A percentile compares a stretch with the other conserved stretches of the same genome.
Conservation (phyloP, 2,888 invertebrate genomes). For the Kryphioiulus occultus region DNA sequence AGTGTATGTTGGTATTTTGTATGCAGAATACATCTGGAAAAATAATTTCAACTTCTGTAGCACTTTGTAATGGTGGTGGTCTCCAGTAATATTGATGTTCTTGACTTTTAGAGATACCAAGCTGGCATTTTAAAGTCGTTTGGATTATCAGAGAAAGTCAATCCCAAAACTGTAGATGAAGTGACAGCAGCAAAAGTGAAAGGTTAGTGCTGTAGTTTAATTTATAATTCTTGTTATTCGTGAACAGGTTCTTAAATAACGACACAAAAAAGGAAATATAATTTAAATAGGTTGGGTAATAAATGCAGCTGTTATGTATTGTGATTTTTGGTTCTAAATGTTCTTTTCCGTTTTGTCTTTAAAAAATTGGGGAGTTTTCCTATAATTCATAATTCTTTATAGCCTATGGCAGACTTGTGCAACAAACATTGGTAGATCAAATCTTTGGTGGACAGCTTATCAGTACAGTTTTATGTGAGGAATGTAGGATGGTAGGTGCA, state of each 20-base stretch:
- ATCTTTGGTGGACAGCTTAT: slow-evolving; percentile 93
- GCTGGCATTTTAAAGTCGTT: slow-evolving; percentile 79
- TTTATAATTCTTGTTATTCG: background rate
- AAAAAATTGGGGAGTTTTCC: no score
- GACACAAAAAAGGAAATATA: background rate
- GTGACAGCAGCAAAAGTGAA: slow-evolving; percentile 79
- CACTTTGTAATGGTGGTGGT: no score
- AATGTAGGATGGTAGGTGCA: slow-evolving; percentile 70
- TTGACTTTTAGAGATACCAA: slow-evolving; percentile 75
- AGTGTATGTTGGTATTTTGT: slow-evolving; percentile 44
- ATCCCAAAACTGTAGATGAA: slow-evolving; percentile 78
- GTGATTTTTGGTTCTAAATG: background rate
- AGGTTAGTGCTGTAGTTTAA: slow-evolving; percentile 59
- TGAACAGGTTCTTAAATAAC: background rate
- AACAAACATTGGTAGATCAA: slow-evolving; percentile 73
- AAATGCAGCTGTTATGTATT: no score
- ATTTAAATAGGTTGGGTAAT: no score
- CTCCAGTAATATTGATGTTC: background rate
- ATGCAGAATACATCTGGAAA: no score
- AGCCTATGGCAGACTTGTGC: slow-evolving; percentile 63
- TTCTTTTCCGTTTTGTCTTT: slow-evolving; percentile 39
- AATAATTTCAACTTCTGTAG: no score
- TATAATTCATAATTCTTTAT: slow-evolving; percentile 54
- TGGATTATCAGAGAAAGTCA: slow-evolving; percentile 75
- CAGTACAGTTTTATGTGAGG: slow-evolving; percentile 84